A percentile compares a stretch with the other conserved stretches of the same genome.
Conservation (phyloP, 2,113 vertebrate species). For the Eleginops maclovinus region DNA sequence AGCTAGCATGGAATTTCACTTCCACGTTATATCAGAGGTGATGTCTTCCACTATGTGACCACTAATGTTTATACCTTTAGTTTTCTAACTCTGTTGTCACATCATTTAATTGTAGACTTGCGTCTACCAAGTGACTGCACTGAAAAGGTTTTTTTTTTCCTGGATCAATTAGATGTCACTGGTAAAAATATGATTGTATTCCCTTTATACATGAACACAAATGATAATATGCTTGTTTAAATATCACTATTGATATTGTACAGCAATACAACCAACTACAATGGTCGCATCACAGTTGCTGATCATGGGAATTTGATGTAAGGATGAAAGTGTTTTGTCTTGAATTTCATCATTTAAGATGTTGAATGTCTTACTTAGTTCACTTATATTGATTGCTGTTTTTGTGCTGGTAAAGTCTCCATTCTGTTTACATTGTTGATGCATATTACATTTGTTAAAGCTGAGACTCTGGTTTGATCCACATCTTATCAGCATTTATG, state of each 20-base stretch:
- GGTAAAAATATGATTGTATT: constrained; percentile 32
- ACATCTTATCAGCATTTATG: constrained; percentile 12
- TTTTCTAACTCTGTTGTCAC: constrained; percentile 25
- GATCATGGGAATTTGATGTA: not conserved
- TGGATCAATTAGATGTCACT: not conserved
- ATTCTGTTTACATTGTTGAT: constrained; percentile 18
- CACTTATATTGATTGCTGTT: constrained; percentile 11
- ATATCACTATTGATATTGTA: constrained; percentile 35
- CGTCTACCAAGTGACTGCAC: constrained; percentile 27
- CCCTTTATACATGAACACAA: constrained; percentile 37
- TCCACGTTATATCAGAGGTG: constrained; percentile 16
- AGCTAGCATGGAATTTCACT: constrained; percentile 31
- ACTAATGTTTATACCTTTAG: constrained; percentile 24
- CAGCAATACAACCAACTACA: constrained; percentile 35
- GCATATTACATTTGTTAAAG: constrained; percentile 6
- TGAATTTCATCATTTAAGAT: constrained; percentile 14
- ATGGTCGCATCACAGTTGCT: constrained; percentile 20
- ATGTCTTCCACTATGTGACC: constrained; percentile 32
- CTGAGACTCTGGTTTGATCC: constrained; percentile 3
- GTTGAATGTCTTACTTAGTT: constrained; percentile 10
- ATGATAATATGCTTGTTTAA: constrained; percentile 18
- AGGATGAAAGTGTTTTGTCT: constrained; percentile 22
- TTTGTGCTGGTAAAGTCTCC: not conserved
- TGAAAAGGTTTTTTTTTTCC: constrained; percentile 12
- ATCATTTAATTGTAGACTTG: constrained; percentile 14